Percentiles rank a stretch among this genome's conserved stretches.
Conservation (phyloP, 1,140 invertebrate genomes). For the Trialeurodes vaporariorum region DNA sequence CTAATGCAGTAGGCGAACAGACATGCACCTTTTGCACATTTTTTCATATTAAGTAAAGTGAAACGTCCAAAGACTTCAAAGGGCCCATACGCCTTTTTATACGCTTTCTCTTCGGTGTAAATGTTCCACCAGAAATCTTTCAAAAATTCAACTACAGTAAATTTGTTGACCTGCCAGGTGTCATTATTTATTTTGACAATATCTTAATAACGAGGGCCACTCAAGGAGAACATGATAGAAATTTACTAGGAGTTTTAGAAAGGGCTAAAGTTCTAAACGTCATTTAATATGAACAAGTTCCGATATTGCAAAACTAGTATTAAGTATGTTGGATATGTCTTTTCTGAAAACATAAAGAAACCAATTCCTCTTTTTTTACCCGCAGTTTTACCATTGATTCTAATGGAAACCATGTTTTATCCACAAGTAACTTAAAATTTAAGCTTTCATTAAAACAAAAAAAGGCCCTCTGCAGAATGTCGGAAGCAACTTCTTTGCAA, state of each 20-base stretch:
- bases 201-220: not conserved
- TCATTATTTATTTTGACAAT: conserved; percentile 25
- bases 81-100: conserved; percentile 28
- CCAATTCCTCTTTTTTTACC: too few relatives aligned
- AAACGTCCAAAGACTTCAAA: conserved; percentile 14
- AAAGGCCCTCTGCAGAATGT: too few relatives aligned
- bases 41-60: conserved; percentile 17
- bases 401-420: too few relatives aligned
- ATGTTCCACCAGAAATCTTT: conserved; percentile 29
- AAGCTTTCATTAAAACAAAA: too few relatives aligned
- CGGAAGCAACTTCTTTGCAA: too few relatives aligned
- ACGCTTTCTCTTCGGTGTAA: conserved; percentile 29
- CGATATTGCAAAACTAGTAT: conserved; percentile 22
- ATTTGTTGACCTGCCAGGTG: conserved; percentile 27
- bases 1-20: too few relatives aligned
- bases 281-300: conserved; percentile 31
- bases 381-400: too few relatives aligned
- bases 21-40: too few relatives aligned
- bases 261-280: conserved; percentile 20
- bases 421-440: too few relatives aligned
- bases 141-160: conserved; percentile 25
- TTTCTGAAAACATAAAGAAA: conserved; percentile 27
- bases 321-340: conserved; percentile 30
- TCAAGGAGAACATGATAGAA: conserved; percentile 13
- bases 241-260: conserved; percentile 14